These are phyloP conservation scores for Salvelinus sp. DNA, from an alignment of 2,113 vertebrate species.

Conservation along the genomic window DNA sequence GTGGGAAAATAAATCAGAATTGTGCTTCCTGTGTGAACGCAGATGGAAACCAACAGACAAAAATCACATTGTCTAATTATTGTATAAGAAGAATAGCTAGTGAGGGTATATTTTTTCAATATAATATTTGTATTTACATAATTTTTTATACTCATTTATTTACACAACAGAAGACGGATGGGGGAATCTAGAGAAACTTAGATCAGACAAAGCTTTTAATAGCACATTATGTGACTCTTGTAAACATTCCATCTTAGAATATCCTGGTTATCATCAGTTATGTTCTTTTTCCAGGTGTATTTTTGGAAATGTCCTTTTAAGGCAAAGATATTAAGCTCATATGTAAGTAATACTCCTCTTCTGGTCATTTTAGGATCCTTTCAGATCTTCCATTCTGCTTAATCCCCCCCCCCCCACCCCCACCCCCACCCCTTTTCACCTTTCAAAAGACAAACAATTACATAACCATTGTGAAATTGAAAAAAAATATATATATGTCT, in stretches of 20 bases:
- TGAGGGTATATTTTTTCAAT: slow-evolving; percentile 68
- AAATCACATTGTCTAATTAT: slow-evolving; percentile 54
- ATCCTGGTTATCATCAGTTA: slow-evolving; percentile 51
- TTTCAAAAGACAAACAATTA: background rate
- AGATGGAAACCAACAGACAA: background rate
- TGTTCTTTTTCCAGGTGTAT: slow-evolving; percentile 55
- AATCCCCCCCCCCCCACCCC: no score
- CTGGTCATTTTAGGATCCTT: background rate
- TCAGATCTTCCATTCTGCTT: background rate
- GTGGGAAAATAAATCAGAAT: no score
- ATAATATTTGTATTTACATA: slow-evolving; percentile 77
- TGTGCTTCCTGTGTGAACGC: no score
- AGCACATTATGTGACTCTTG: slow-evolving; percentile 60
- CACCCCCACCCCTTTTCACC: background rate
- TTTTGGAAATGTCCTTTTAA: slow-evolving; percentile 67
- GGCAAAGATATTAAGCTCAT: slow-evolving; percentile 66
- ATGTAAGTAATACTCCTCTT: slow-evolving; percentile 38
- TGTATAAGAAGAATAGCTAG: slow-evolving; percentile 47
- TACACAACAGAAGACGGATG: slow-evolving; percentile 60
- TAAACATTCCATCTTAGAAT: slow-evolving; percentile 62
- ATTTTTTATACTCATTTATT: slow-evolving; percentile 44
- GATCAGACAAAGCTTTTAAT: background rate
- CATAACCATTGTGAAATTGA: background rate
- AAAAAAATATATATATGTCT: no score
- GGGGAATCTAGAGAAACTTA: slow-evolving; percentile 33